Base-by-base conservation (phyloP, 2,888 invertebrate species). In the Drosophila nigricruria region DNA sequence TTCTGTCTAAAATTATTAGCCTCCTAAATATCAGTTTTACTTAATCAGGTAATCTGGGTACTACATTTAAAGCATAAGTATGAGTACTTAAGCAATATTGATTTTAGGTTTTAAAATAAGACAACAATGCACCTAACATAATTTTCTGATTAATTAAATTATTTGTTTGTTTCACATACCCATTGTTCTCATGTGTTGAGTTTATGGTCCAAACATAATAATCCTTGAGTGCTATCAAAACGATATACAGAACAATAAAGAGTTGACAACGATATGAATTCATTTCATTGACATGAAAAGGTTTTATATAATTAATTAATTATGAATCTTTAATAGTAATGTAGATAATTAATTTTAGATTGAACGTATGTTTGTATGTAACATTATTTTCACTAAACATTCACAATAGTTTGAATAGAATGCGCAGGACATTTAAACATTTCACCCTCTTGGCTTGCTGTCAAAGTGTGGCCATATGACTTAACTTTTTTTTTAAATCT, bases 361-460 rank as follows among this genome's bases (percentile, higher is more conserved):
- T n/a, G 1, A 43, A 43, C 10, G 9, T 30, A 2, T 60, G 18
- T 20, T 27, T 27, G 40, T 38, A 10, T 62, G 23, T 18, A 30
- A 18, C 12, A 30, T 42, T 10, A 42, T 32, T 42, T 56, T 56
- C 42, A 42, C 42, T 42, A n/a, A 20, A 42, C 42, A 42, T 42
- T 20, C 30, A 62, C 18, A 18, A 20, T 18, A 20, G 14, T 30
- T 6, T 49, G 20, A 3, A n/a, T 30, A 30, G 20, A 25, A 34
- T 64, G 64, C 64, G 64, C 64, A 65, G 65, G 64, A 64, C 50
- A 64, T 64, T 64, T 34, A 27, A 64, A 43, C 42, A 64, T 43
- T 64, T 27, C 34, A 64, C 42, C 61, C 64, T 42, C 42, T 12
- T 36, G 1, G n/a, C 5, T 2, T 5, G 0, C 16, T 4, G n/a